Evolutionary conservation across 1,140 invertebrate genomes (phyloP).

Genomic region (Carposina sasakii): DNA sequence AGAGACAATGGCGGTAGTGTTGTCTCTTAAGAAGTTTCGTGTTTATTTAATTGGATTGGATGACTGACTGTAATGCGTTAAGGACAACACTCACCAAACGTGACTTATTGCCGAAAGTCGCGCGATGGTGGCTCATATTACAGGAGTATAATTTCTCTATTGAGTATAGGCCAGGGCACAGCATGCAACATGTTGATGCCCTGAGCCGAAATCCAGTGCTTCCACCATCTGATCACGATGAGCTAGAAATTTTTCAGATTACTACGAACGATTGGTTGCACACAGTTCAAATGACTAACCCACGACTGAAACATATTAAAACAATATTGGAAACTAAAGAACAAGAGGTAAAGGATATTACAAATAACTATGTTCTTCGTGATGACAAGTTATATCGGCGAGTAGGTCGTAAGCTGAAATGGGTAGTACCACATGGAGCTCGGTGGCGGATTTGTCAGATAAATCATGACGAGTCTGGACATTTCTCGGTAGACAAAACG

Average conservation of each 20-base stretch:
- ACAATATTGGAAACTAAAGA: not conserved
- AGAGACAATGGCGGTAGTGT: conserved; percentile 28
- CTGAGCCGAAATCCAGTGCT: conserved; percentile 27
- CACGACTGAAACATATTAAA: not conserved
- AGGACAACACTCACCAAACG: conserved; percentile 25
- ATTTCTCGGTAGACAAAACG: conserved; percentile 20
- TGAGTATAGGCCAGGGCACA: conserved; percentile 26
- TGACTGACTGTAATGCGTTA: conserved; percentile 40
- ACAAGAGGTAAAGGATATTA: conserved; percentile 6
- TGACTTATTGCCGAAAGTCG: conserved; percentile 30
- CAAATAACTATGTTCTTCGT: not conserved
- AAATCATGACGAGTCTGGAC: conserved; percentile 26
- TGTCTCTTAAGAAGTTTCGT: conserved; percentile 27
- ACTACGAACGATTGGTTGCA: conserved; percentile 3
- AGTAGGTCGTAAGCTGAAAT: conserved; percentile 1
- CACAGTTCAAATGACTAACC: conserved; percentile 8
- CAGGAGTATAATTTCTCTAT: conserved; percentile 37
- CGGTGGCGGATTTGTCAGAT: conserved; percentile 18
- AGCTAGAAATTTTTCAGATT: conserved; percentile 2
- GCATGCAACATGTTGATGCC: conserved; percentile 43
- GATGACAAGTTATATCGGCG: conserved; percentile 5
- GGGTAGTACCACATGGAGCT: conserved; percentile 20
- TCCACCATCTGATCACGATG: not conserved
- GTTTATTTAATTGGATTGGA: conserved; percentile 37
- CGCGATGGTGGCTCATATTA: conserved; percentile 34